These are phyloP conservation scores for Dermatophagoides farinae DNA, from an alignment of 1,140 invertebrate genomes.

Conservation along the genomic window DNA sequence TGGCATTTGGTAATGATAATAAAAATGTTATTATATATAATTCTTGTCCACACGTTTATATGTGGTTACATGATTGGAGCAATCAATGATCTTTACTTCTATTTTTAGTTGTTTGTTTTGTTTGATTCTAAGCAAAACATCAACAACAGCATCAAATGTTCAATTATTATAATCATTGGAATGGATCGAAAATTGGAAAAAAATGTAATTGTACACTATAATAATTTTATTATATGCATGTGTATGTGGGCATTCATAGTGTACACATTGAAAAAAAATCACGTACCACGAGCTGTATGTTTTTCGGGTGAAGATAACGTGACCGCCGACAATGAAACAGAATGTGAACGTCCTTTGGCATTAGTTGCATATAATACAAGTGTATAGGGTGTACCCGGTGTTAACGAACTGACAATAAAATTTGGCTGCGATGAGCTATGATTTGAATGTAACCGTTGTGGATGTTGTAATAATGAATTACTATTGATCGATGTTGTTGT, in stretches of 20 bases:
- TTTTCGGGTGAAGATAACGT: slow-evolving; percentile 63
- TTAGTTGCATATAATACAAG: slow-evolving; percentile 18
- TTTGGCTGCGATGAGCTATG: slow-evolving; percentile 2
- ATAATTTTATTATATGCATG: not conserved
- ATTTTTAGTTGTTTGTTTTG: not conserved
- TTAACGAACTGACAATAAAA: slow-evolving; percentile 9
- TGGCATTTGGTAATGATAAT: not conserved
- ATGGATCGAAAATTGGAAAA: not conserved
- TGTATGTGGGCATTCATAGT: not conserved
- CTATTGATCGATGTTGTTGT: no score
- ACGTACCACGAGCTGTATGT: slow-evolving; percentile 5
- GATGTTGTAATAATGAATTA: no score
- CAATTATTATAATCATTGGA: not conserved
- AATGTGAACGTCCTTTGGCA: slow-evolving; percentile 38
- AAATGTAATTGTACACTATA: not conserved
- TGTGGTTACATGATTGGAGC: no score
- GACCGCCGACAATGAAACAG: slow-evolving; percentile 57
- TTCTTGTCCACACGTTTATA: no score
- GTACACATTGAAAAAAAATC: not conserved
- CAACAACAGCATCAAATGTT: no score
- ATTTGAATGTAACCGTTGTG: not conserved
- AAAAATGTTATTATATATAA: not conserved
- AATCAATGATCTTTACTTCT: not conserved
- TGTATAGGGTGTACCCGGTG: slow-evolving; percentile 9
- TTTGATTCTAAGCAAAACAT: not conserved